Conservation (phyloP, 2,888 invertebrate species). For the Drosophila yooni region DNA sequence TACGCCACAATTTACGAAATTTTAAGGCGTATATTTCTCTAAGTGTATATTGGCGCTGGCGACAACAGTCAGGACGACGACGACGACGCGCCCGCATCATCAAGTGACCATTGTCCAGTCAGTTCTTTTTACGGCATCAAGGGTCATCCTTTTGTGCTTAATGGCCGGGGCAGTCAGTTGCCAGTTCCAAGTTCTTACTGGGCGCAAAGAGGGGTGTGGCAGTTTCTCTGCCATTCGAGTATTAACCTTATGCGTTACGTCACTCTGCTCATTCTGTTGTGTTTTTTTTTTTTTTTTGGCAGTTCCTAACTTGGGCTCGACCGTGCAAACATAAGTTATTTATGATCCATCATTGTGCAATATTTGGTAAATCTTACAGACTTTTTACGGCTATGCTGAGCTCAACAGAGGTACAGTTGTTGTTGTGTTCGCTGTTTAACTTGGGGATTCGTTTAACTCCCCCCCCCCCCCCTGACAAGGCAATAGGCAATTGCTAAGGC, state of each 20-base stretch:
- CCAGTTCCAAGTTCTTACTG: slow-evolving; percentile 10
- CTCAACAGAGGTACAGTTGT: slow-evolving; percentile 50
- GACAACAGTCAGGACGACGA: slow-evolving; percentile 15
- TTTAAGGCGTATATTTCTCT: not conserved
- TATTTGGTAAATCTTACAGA: slow-evolving; percentile 79
- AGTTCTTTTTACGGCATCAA: slow-evolving; percentile 79
- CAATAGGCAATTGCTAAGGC: slow-evolving; percentile 33
- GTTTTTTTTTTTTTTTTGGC: slow-evolving; percentile 15
- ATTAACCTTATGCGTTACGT: slow-evolving; percentile 75
- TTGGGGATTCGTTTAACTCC: slow-evolving; percentile 40
- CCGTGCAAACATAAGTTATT: slow-evolving; percentile 80
- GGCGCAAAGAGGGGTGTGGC: slow-evolving; percentile 1
- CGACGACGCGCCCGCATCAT: slow-evolving; percentile 77
- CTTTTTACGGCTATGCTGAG: slow-evolving; percentile 63
- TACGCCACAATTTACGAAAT: accelerated
- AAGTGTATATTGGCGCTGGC: slow-evolving; percentile 11
- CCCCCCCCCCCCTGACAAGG: slow-evolving; percentile 1
- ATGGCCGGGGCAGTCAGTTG: slow-evolving; percentile 63
- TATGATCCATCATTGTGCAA: slow-evolving; percentile 83
- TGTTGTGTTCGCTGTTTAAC: slow-evolving; percentile 53
- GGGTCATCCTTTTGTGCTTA: slow-evolving; percentile 81
- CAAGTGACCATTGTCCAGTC: slow-evolving; percentile 80
- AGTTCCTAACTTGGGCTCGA: slow-evolving; percentile 18
- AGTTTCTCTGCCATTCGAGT: slow-evolving; percentile 20
- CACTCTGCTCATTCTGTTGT: slow-evolving; percentile 45